Evolutionary conservation across 2,113 vertebrate species (phyloP), one percentile per base, ranked within the genome.

Genomic region (Lontra canadensis): DNA sequence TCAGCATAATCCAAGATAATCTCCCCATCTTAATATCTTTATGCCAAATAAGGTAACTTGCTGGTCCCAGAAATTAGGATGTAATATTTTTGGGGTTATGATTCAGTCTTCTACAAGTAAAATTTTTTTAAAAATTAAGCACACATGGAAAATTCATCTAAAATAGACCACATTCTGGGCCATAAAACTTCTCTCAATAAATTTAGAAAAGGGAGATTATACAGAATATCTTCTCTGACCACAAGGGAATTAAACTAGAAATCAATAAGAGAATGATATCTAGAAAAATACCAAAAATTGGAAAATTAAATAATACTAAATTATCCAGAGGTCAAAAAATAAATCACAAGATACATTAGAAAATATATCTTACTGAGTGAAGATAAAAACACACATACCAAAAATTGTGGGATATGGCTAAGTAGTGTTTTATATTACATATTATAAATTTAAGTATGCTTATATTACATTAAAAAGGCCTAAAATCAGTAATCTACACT

Each of bases 11-110:
- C 61, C 57, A 85, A 47, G 59, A 36, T 92, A 92, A 74, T 84
- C 21, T 74, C 55, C 39, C 34, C 84, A 71, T 94, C 47, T 92
- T 42, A 69, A 78, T 17, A 73, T 34, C 23, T 34, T 76, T 95
- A 61, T 86, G 26, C 78, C 78, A 92, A 95, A 94, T 90, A 97
- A 95, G 34, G 67, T 39, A 92, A 79, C 47, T 73, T 52, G 59
- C n/a, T 67, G 34, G 34, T 59, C 39, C 18, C 18, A 82, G 14
- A 25, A 73, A 80, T 76, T 81, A 94, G 1, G 42, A 67, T 9
- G 67, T 84, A n/a, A 61, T 61, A 71, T 91, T 31, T 87, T 80
- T 34, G 5, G 61, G 76, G n/a, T 21, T 63, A 65, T 96, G 79
- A 44, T 57, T 94, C 44, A 87, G 10, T 59, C 73, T 90, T 73